These are phyloP conservation scores for Sterna hirundo DNA, from an alignment of 2,113 vertebrate genomes.

Conservation along the genomic window DNA sequence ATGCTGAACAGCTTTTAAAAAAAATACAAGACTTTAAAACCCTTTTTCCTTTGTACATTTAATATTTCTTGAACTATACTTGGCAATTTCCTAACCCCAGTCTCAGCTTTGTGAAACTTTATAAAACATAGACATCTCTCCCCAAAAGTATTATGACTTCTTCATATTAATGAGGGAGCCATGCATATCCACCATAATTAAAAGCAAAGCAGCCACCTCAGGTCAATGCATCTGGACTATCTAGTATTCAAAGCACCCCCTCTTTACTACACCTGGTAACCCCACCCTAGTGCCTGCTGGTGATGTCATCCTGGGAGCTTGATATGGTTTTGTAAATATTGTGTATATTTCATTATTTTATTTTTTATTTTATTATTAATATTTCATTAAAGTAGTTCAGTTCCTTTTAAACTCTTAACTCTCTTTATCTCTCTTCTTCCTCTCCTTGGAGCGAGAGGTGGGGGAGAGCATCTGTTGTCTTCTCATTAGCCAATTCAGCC, in stretches of 20 bases:
- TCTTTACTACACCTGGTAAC: not conserved
- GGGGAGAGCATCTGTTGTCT: too few relatives aligned
- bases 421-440: too few relatives aligned
- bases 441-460: too few relatives aligned
- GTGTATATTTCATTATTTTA: too few relatives aligned
- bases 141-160: not conserved
- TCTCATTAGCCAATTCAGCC: too few relatives aligned
- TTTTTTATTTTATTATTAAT: too few relatives aligned
- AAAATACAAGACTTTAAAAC: not conserved
- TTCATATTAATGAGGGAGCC: not conserved
- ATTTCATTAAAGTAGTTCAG: too few relatives aligned
- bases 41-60: not conserved
- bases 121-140: not conserved
- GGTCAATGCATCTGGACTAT: not conserved
- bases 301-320: too few relatives aligned
- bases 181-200: not conserved
- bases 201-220: not conserved
- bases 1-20: not conserved
- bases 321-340: too few relatives aligned
- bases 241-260: not conserved
- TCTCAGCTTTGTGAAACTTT: not conserved
- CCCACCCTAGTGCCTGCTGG: too few relatives aligned
- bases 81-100: not conserved
- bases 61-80: not conserved
- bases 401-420: too few relatives aligned